Evolutionary conservation across 1,140 invertebrate species (phyloP), one percentile per base, ranked within the genome.

Genomic region (Chironomus striatipennis): DNA sequence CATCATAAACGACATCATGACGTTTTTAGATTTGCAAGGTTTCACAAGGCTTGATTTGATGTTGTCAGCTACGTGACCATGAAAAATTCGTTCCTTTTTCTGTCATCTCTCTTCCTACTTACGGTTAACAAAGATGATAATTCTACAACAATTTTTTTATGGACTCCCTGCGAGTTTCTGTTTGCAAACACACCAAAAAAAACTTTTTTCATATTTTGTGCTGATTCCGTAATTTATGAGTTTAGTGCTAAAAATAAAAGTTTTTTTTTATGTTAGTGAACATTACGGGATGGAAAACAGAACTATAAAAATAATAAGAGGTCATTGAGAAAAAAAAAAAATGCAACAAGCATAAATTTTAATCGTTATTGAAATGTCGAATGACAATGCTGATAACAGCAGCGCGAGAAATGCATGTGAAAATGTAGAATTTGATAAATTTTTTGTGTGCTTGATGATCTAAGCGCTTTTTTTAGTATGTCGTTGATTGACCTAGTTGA

Each of bases 301-400:
- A 34, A 34, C 24, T 34, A 34, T 34, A 34, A 34, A 2, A 34
- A 57, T n/a, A 57, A 57, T 57, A 57, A 57, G 15, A 57, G 47
- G 47, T 57, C 47, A 57, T 57, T 57, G 47, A 57, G 24, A 34
- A 34, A 34, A 2, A 34, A 34, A 34, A 34, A 57, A 57, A 57
- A 57, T 57, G 47, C 47, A 57, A 57, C 47, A 57, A 57, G 47
- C 47, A 57, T 57, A 57, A 57, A 57, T 57, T 57, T 57, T 57
- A 57, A 57, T 57, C 47, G 47, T 57, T 57, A 57, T 57, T 57
- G 47, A 57, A 57, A 57, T 57, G 47, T 57, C 47, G 47, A 57
- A 57, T 57, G 47, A 5, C n/a, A 57, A 12, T n/a, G 47, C 47
- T 57, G 47, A 57, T 57, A 57, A 57, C 47, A 57, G 24, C 24